Conservation (phyloP, 2,113 vertebrate species). For the Campylorhamphus procurvoides region DNA sequence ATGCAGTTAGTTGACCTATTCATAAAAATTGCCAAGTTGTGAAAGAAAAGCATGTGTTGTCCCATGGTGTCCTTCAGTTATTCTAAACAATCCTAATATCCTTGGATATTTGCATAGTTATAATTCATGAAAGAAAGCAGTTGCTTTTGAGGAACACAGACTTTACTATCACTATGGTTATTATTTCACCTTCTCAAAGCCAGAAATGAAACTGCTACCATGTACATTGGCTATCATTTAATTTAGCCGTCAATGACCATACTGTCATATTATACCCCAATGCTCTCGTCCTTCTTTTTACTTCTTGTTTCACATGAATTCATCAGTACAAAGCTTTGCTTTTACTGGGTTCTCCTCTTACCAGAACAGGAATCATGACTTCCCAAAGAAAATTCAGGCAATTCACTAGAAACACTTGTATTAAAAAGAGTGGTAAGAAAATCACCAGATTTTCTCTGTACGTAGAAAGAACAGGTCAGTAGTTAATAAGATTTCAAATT, state of each 20-base stretch:
- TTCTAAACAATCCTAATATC: neutral
- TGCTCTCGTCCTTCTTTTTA: neutral
- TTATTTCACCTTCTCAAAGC: neutral
- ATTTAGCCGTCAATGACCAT: neutral
- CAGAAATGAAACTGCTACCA: neutral
- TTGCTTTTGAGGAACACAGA: neutral
- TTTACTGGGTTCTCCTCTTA: neutral
- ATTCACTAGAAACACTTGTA: neutral
- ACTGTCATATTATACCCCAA: neutral
- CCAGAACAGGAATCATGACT: neutral
- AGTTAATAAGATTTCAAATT: neutral
- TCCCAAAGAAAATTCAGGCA: neutral
- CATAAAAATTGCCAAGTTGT: neutral
- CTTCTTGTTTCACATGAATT: neutral
- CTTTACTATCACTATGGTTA: rapidly evolving
- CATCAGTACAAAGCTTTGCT: neutral
- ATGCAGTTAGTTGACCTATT: neutral
- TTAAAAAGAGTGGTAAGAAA: neutral
- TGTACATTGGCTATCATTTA: neutral
- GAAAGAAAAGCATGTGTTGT: neutral
- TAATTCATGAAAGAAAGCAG: neutral
- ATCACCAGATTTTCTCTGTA: neutral
- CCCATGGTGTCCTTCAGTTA: neutral
- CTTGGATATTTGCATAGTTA: neutral
- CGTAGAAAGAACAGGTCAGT: neutral